Base-by-base conservation (phyloP, 2,888 invertebrate species). In the Drosophila rellima region DNA sequence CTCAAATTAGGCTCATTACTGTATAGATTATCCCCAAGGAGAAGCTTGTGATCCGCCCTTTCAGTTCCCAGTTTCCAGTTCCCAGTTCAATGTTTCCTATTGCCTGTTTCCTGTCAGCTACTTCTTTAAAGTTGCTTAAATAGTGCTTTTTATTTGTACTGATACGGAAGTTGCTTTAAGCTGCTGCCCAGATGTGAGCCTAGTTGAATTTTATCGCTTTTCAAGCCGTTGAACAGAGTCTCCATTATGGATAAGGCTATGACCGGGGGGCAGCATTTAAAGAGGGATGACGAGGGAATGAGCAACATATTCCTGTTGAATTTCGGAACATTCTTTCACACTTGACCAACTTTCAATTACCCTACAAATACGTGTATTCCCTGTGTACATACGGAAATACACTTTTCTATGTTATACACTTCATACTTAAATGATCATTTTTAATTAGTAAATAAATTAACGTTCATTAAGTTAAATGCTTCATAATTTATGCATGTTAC, bases 271-370 rank as follows among this genome's bases (percentile, higher is more conserved):
- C 37, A 29, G 33, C 31, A 52, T 20, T 44, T 23, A 47, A 31
- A 11, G 20, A 4, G 29, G 8, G n/a, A n/a, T 26, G 11, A 10
- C 20, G 31, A 17, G 40, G 13, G 8, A 39, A 8, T 42, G 3
- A 23, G 10, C 40, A 44, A 55, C 52, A 57, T 61, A 66, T 75
- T 40, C 59, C 50, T 44, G 60, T 65, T 56, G 63, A 63, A 48
- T 59, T 52, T 62, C 63, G 23, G 23, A 61, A 48, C 51, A 62
- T 62, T 60, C 56, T 60, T 86, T 86, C 63, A 83, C 86, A 86
- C 82, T 86, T 83, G 86, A 86, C 86, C 82, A 82, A 75, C 68
- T 86, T 86, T 88, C 86, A 83, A 87, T 88, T 86, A 82, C 88
- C 83, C 81, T 79, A 67, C 67, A 48, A 56, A 55, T 31, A 56